Conservation (phyloP, 1,140 invertebrate genomes). For the Sycophila sp. region DNA sequence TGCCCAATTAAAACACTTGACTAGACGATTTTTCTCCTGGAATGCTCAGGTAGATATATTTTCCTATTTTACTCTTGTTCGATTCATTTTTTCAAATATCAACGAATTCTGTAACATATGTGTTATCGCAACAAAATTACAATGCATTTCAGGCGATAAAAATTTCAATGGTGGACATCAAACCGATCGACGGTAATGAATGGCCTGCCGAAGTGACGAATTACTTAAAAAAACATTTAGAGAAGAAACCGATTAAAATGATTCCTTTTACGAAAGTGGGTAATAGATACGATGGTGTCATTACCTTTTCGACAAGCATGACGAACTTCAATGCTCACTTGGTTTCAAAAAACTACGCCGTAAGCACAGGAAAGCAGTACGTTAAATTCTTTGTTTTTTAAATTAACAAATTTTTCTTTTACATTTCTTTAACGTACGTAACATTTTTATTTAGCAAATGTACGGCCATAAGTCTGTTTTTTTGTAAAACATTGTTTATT, state of each 20-base stretch:
- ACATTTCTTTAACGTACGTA: no score
- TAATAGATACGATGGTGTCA: conserved; percentile 38
- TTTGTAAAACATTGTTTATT: no score
- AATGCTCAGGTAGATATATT: conserved; percentile 52
- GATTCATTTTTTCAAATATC: background rate
- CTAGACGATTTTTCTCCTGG: conserved; percentile 36
- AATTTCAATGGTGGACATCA: conserved; percentile 52
- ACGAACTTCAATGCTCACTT: conserved; percentile 48
- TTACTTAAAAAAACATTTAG: conserved; percentile 34
- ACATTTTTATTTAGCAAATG: no score
- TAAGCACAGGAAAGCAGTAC: conserved; percentile 10
- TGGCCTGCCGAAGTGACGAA: conserved; percentile 43
- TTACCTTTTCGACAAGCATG: conserved; percentile 41
- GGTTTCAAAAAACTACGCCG: conserved; percentile 28
- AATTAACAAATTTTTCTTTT: no score
- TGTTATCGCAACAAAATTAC: background rate
- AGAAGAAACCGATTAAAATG: conserved; percentile 21
- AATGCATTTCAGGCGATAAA: conserved; percentile 54
- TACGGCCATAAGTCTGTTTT: no score
- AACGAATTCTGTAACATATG: background rate
- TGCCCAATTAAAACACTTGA: conserved; percentile 50
- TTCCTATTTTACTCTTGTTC: background rate
- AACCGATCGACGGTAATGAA: conserved; percentile 29
- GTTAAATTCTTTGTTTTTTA: background rate
- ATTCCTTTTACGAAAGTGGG: conserved; percentile 36